phyloP scores from a whole-genome alignment of 2,113 vertebrate genomes.

The Camelus dromedarius region DNA sequence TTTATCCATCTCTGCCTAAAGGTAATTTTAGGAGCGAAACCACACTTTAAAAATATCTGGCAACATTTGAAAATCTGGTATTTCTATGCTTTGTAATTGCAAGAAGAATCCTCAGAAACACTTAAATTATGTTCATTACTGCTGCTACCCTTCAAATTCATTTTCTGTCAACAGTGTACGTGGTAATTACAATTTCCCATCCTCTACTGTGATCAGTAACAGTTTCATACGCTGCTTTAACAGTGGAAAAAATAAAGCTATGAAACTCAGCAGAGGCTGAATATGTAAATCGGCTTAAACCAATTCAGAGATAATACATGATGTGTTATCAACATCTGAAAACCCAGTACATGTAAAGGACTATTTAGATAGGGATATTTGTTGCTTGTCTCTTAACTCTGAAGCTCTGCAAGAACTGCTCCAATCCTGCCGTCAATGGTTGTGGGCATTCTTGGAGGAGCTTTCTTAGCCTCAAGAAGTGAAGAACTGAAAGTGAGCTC shows the following conservation, averaged over 20 bases:
- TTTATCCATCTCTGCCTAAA: conserved; percentile 5
- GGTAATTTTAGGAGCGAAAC: not conserved
- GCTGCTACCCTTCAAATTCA: not conserved
- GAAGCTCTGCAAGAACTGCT: not conserved
- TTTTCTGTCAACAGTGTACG: not conserved
- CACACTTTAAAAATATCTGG: not conserved
- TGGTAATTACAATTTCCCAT: not conserved
- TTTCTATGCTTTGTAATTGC: not conserved
- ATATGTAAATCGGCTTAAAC: not conserved
- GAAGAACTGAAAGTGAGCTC: not conserved
- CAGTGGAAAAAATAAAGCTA: not conserved
- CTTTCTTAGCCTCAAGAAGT: conserved; percentile 11
- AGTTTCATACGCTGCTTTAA: not conserved
- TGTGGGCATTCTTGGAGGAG: not conserved
- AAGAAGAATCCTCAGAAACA: conserved; percentile 3
- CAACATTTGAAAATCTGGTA: conserved; percentile 1
- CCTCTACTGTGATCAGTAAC: not conserved
- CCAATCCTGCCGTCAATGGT: not conserved
- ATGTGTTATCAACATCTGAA: not conserved
- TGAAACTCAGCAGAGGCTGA: not conserved
- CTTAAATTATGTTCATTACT: not conserved
- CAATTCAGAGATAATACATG: not conserved
- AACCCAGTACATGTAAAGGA: conserved; percentile 9
- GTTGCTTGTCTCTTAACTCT: not conserved
- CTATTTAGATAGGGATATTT: not conserved